These are phyloP conservation scores for Centrocercus urophasianus DNA, from an alignment of 2,113 vertebrate genomes.

Conservation along the genomic window DNA sequence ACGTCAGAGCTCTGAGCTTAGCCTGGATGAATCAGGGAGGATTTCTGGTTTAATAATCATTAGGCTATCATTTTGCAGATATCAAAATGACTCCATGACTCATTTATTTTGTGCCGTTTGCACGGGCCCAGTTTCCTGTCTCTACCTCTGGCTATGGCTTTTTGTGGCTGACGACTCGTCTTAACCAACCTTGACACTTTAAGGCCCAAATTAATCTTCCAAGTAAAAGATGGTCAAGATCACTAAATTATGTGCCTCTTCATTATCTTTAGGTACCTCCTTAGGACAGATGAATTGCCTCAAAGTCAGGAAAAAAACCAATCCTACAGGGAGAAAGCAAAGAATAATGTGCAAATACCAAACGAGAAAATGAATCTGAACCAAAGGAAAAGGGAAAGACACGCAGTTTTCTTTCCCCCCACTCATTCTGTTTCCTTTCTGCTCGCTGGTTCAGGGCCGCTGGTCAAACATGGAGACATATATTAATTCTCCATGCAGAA, in stretches of 20 bases:
- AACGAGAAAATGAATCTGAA: conserved; percentile 31
- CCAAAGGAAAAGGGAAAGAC: conserved; percentile 58
- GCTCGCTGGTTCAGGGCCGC: conserved; percentile 58
- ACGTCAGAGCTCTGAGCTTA: not conserved
- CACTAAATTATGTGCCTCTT: conserved; percentile 65
- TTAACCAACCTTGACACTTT: conserved; percentile 69
- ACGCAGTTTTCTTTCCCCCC: conserved; percentile 30
- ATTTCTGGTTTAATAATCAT: conserved; percentile 72
- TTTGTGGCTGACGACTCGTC: conserved; percentile 31
- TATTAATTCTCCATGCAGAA: conserved; percentile 82
- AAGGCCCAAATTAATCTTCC: conserved; percentile 76
- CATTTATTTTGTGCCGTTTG: not conserved
- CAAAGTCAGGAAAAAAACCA: conserved; percentile 53
- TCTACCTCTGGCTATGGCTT: conserved; percentile 13
- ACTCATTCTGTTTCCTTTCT: conserved; percentile 72
- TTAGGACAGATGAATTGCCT: conserved; percentile 64
- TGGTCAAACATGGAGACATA: conserved; percentile 79
- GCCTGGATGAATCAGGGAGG: not conserved
- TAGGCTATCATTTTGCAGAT: conserved; percentile 45
- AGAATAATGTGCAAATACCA: conserved; percentile 68
- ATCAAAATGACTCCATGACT: conserved; percentile 26
- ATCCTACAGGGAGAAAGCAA: conserved; percentile 55
- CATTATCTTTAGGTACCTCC: conserved; percentile 65
- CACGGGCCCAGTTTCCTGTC: conserved; percentile 55
- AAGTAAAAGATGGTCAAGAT: conserved; percentile 60